These are phyloP conservation scores for Acleris holmiana DNA, from an alignment of 2,888 invertebrate genomes.

Conservation along the genomic window DNA sequence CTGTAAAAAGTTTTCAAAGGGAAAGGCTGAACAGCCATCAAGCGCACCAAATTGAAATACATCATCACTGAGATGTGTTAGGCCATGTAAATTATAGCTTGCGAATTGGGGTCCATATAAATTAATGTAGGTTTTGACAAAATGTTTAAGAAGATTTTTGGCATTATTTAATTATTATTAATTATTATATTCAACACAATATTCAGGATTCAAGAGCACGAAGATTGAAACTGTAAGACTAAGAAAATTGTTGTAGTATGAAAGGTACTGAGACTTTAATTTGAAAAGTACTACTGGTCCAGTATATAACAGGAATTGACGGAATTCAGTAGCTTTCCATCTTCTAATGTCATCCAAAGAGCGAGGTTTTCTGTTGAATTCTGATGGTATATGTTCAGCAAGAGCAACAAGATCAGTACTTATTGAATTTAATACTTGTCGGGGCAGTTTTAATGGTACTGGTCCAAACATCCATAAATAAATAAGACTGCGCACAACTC, in stretches of 20 bases:
- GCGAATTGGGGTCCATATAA: slow-evolving; percentile 36
- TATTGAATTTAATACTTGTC: slow-evolving; percentile 8
- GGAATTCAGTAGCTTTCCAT: slow-evolving; percentile 41
- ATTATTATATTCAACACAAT: slow-evolving; percentile 19
- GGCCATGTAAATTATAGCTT: slow-evolving; percentile 37
- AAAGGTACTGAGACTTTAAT: slow-evolving; percentile 14
- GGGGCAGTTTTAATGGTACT: slow-evolving; percentile 36
- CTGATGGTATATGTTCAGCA: slow-evolving; percentile 33
- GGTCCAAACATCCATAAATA: slow-evolving; percentile 38
- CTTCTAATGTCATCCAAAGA: slow-evolving; percentile 38
- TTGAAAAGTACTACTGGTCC: slow-evolving; percentile 28
- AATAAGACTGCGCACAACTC: slow-evolving; percentile 36
- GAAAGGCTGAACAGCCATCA: no score
- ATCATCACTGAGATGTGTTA: no score
- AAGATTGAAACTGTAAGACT: neutral
- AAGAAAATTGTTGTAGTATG: slow-evolving; percentile 15
- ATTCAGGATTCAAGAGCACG: slow-evolving; percentile 18
- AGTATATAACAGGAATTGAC: slow-evolving; percentile 37
- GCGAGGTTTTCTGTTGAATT: slow-evolving; percentile 39
- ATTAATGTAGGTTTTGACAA: slow-evolving; percentile 28
- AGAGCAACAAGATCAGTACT: slow-evolving; percentile 31
- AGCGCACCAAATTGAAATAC: no score
- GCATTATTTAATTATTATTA: no score
- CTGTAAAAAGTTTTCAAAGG: no score
- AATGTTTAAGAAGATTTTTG: slow-evolving; percentile 30